phyloP scores from a whole-genome alignment of 2,888 invertebrate species.

The Patella depressa region DNA sequence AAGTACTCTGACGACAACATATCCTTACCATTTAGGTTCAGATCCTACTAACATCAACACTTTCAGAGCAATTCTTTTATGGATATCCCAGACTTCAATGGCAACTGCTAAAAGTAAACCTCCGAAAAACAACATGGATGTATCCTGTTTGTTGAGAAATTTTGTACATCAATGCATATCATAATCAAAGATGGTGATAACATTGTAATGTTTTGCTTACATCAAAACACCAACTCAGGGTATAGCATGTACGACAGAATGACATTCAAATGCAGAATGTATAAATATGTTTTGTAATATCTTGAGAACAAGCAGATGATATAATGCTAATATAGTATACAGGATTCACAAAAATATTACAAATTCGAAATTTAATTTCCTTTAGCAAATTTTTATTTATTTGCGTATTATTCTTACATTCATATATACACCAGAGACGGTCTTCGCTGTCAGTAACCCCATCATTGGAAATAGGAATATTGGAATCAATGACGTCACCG shows the following conservation, averaged over 20 bases:
- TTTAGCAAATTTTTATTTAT: too few relatives aligned
- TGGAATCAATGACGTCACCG: constrained; percentile 65
- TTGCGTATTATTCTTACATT: constrained; percentile 30
- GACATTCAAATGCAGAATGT: too few relatives aligned
- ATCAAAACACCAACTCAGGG: too few relatives aligned
- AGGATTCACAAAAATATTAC: too few relatives aligned
- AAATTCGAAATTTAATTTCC: too few relatives aligned
- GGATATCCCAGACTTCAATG: constrained; percentile 89
- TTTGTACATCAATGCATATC: background rate
- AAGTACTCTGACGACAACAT: too few relatives aligned
- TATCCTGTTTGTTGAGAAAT: constrained; percentile 48
- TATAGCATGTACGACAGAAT: too few relatives aligned
- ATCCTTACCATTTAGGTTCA: constrained; percentile 49
- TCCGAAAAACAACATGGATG: constrained; percentile 74
- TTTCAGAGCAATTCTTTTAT: constrained; percentile 86
- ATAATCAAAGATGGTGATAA: background rate
- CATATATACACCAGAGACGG: constrained; percentile 39
- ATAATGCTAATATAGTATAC: too few relatives aligned
- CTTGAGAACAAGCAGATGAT: too few relatives aligned
- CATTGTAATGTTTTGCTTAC: too few relatives aligned
- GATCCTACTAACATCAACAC: constrained; percentile 78
- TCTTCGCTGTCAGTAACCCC: constrained; percentile 41
- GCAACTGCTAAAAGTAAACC: constrained; percentile 91
- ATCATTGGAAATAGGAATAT: constrained; percentile 55
- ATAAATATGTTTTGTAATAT: too few relatives aligned